Conservation (phyloP, 2,888 invertebrate genomes). For the Phyllotreta striolata region DNA sequence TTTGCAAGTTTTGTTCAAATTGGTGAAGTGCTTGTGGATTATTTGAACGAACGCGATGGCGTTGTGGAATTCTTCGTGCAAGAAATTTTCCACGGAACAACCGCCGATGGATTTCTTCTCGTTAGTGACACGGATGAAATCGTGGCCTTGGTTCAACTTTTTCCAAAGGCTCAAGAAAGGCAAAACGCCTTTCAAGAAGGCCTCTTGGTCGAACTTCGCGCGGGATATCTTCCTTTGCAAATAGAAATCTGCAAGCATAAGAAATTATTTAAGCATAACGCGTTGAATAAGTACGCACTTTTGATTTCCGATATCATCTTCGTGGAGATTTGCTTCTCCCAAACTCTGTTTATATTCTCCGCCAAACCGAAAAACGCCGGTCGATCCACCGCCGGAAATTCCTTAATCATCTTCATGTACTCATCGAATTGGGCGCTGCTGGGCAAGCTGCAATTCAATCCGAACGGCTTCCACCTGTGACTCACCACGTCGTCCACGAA, state of each 20-base stretch:
- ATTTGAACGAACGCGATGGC: slow-evolving; percentile 68
- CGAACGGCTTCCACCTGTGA: slow-evolving; percentile 68
- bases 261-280: slow-evolving; percentile 11
- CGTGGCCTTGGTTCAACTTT: slow-evolving; percentile 71
- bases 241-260: slow-evolving; percentile 37
- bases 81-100: slow-evolving; percentile 68
- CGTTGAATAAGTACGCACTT: slow-evolving; percentile 37
- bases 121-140: slow-evolving; percentile 53
- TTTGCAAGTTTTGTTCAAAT: slow-evolving; percentile 68
- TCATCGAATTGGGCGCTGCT: slow-evolving; percentile 66
- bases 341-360: slow-evolving; percentile 84
- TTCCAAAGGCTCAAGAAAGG: slow-evolving; percentile 85
- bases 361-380: slow-evolving; percentile 85
- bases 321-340: slow-evolving; percentile 66
- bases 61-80: slow-evolving; percentile 69
- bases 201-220: slow-evolving; percentile 49
- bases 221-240: slow-evolving; percentile 35
- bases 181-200: slow-evolving; percentile 69
- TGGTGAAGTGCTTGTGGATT: slow-evolving; percentile 69
- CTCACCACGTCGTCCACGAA: slow-evolving; percentile 68
- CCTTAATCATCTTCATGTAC: slow-evolving; percentile 70
- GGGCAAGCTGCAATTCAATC: slow-evolving; percentile 63
- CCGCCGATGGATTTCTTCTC: slow-evolving; percentile 35
- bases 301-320: slow-evolving; percentile 48
- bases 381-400: slow-evolving; percentile 75